Evolutionary conservation across 2,888 invertebrate species (phyloP).

Genomic region (Blomia tropicalis): DNA sequence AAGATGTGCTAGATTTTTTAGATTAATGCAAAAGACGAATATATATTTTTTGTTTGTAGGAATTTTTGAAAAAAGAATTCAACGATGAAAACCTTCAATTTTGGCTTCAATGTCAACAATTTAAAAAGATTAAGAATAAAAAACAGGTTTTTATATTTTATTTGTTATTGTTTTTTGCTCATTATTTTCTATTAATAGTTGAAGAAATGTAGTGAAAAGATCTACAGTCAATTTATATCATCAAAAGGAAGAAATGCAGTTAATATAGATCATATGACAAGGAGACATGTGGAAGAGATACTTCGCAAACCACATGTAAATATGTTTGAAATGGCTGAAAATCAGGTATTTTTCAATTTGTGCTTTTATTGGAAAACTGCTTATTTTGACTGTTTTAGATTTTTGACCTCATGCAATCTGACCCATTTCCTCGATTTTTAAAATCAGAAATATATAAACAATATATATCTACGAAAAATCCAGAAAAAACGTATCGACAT

Average conservation of each 20-base stretch:
- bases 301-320: not conserved
- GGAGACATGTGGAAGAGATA: not conserved
- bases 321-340: not conserved
- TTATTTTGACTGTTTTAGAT: not conserved
- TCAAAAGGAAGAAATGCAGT: not conserved
- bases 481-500: not conserved
- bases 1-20: too few species aligned
- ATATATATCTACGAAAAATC: not conserved
- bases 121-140: not conserved
- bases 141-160: constrained; percentile 1
- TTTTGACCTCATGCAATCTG: not conserved
- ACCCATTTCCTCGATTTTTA: not conserved
- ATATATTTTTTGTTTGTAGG: not conserved
- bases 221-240: not conserved
- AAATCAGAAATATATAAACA: not conserved
- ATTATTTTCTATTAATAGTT: not conserved
- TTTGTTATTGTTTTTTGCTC: not conserved
- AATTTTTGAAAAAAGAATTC: constrained; percentile 7
- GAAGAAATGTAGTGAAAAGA: not conserved
- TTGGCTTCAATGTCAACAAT: constrained; percentile 9
- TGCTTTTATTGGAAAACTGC: too few species aligned
- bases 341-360: too few species aligned
- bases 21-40: too few species aligned
- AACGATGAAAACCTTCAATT: constrained; percentile 8
- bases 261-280: not conserved